Base-by-base conservation (phyloP, 1,140 invertebrate species). In the Phymastichus coffea region DNA sequence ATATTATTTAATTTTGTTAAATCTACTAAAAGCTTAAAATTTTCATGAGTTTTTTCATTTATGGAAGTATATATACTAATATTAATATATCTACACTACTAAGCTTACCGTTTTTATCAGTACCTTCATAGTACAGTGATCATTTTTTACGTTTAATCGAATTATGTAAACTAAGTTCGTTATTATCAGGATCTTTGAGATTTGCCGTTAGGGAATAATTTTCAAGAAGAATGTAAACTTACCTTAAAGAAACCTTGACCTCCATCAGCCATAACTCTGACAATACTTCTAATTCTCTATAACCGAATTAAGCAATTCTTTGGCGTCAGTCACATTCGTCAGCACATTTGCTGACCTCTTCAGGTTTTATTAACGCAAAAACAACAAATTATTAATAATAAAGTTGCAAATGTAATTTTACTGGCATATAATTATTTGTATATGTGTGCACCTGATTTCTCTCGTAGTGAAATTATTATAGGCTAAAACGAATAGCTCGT, bases 1-100 rank as follows among this genome's bases (percentile, higher is more conserved):
- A 59, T 59, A 33, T 51, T 33, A 52, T 59, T 59, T n/a, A 51
- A 30, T 14, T 43, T 35, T 35, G 47, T 58, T 33, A 58, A 7
- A 12, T 58, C 57, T 43, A 58, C 40, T 30, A 58, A 22, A 19
- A 49, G 33, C 37, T 58, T 38, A 48, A 58, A 15, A 28, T 58
- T 58, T 12, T 59, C 38, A 35, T 59, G 44, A 7, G 57, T 22
- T 59, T 59, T 48, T 51, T 41, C 4, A 59, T 59, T 22, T 59
- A n/a, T 23, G 57, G 40, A 20, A 52, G 48, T 33, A 59, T 12
- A 40, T 48, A 59, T 12, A 59, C 22, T 12, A 59, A 17, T 52
- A 59, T 59, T 38, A 59, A 59, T 52, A 20, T 3, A 4, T 59
- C 19, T 23, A 59, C 57, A 37, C 57, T 59, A 12, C n/a, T n/a